phyloP scores from a whole-genome alignment of 2,888 invertebrate genomes.

The Trilocha varians region DNA sequence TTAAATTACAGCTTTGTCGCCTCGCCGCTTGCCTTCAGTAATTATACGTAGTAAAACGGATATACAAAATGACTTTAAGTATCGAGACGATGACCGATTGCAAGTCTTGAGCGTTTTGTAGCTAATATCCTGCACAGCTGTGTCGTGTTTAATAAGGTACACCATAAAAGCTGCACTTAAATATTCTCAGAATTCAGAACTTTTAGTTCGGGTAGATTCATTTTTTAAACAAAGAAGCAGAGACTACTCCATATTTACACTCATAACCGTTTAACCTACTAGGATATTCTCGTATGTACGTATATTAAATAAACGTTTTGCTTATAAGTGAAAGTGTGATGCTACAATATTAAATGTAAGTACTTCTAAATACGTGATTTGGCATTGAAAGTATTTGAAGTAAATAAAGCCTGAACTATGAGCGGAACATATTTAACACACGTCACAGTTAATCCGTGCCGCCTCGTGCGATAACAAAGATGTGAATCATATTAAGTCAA shows the following conservation, averaged over 20 bases:
- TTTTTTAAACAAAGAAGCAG: conserved; percentile 13
- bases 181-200: conserved; percentile 31
- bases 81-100: conserved; percentile 47
- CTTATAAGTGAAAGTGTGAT: too few relatives aligned
- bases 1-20: conserved; percentile 64
- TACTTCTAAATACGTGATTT: too few relatives aligned
- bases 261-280: too few relatives aligned
- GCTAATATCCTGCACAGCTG: conserved; percentile 56
- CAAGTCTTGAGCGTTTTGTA: conserved; percentile 42
- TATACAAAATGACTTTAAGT: conserved; percentile 54
- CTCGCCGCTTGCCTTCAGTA: conserved; percentile 44
- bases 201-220: conserved; percentile 23
- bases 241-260: too few relatives aligned
- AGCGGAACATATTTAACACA: conserved; percentile 33
- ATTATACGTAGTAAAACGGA: conserved; percentile 61
- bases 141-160: conserved; percentile 42
- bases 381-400: conserved; percentile 22
- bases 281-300: too few relatives aligned
- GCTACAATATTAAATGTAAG: too few relatives aligned
- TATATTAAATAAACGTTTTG: too few relatives aligned
- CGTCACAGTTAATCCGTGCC: conserved; percentile 18
- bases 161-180: conserved; percentile 45
- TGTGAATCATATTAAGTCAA: neutral
- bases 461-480: conserved; percentile 25
- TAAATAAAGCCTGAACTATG: conserved; percentile 17